Conservation (phyloP, 1,140 invertebrate species). For the Atopsyche davidsoni region DNA sequence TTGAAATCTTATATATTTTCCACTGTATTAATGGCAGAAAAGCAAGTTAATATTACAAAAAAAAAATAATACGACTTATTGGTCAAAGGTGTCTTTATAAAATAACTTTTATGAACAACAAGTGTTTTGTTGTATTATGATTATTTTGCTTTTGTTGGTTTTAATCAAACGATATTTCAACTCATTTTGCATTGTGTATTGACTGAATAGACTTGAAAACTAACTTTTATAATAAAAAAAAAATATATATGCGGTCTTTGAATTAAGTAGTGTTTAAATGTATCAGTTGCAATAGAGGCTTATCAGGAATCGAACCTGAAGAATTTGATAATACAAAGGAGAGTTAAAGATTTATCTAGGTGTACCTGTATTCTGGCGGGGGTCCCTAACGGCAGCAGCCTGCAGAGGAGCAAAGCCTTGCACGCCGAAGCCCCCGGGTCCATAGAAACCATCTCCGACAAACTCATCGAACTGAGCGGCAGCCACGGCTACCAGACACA, state of each 20-base stretch:
- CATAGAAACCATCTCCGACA: slow-evolving; percentile 36
- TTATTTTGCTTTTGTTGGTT: no score
- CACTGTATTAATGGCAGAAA: no score
- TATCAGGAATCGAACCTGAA: background rate
- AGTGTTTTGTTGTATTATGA: no score
- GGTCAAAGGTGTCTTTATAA: no score
- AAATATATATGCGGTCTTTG: background rate
- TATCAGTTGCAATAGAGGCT: background rate
- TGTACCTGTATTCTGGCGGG: slow-evolving; percentile 43
- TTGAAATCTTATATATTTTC: no score
- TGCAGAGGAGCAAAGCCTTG: slow-evolving; percentile 33
- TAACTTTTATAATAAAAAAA: background rate
- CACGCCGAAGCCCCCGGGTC: slow-evolving; percentile 35
- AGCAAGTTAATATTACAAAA: no score
- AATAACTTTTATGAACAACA: no score
- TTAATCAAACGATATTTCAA: no score
- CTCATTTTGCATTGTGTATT: no score
- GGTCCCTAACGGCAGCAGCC: slow-evolving; percentile 38
- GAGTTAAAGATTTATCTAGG: background rate
- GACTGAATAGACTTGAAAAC: no score
- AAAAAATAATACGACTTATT: no score
- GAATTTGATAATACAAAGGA: background rate
- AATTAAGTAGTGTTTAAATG: background rate
- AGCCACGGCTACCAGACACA: slow-evolving; percentile 37
- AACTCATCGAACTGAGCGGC: slow-evolving; percentile 39